These are phyloP conservation scores for Xylota sylvarum DNA, from an alignment of 2,888 invertebrate species.

Conservation along the genomic window DNA sequence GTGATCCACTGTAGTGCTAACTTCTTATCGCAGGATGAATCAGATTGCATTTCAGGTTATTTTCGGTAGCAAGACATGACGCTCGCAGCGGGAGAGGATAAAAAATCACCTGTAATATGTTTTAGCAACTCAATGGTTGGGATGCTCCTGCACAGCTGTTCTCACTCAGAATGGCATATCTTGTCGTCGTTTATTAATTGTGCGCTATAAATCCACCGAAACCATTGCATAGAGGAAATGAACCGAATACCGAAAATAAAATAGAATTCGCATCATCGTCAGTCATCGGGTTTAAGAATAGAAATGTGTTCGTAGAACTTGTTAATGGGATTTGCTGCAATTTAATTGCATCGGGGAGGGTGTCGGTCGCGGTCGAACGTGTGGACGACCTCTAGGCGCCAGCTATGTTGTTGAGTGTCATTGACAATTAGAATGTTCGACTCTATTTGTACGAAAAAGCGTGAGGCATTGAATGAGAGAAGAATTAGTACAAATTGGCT, in stretches of 20 bases:
- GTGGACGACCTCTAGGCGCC: slow-evolving; percentile 64
- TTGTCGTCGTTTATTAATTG: slow-evolving; percentile 62
- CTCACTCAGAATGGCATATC: slow-evolving; percentile 34
- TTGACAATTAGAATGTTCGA: slow-evolving; percentile 28
- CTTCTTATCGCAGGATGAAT: slow-evolving; percentile 36
- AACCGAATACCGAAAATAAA: slow-evolving; percentile 48
- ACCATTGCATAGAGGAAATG: slow-evolving; percentile 60
- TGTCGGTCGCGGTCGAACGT: slow-evolving; percentile 9
- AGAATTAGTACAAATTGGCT: no score
- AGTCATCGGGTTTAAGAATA: slow-evolving; percentile 66
- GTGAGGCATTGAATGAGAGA: neutral
- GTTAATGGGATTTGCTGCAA: slow-evolving; percentile 54
- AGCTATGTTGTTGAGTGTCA: slow-evolving; percentile 38
- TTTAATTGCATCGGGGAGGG: slow-evolving; percentile 34
- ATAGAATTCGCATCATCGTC: slow-evolving; percentile 59
- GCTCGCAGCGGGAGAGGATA: neutral
- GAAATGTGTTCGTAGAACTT: slow-evolving; percentile 60
- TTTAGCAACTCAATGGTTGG: slow-evolving; percentile 18
- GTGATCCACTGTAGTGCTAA: neutral
- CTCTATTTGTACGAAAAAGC: neutral
- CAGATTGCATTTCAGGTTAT: slow-evolving; percentile 8
- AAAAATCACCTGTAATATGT: slow-evolving; percentile 39
- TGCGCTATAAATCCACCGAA: slow-evolving; percentile 29
- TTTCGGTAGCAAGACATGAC: slow-evolving; percentile 38
- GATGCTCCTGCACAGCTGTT: slow-evolving; percentile 50